Conservation (phyloP, 1,140 invertebrate species). For the Trypoxylus dichotomus region DNA sequence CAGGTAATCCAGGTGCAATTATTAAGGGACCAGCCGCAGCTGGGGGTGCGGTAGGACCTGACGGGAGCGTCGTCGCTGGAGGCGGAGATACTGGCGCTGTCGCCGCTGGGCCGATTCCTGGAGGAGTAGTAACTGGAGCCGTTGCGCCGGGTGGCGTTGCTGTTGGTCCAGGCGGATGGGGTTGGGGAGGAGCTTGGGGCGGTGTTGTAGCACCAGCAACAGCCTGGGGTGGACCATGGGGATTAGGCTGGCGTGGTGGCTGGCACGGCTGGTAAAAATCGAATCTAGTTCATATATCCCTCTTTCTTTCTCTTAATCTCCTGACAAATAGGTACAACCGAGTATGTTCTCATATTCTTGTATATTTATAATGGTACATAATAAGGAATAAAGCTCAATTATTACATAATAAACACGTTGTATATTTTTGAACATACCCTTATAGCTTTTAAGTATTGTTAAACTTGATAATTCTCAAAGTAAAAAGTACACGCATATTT, state of each 20-base stretch:
- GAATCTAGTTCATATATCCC: not conserved
- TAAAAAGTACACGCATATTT: too few relatives aligned
- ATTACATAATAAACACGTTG: not conserved
- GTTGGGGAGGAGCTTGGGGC: slow-evolving; percentile 28
- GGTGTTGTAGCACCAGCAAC: slow-evolving; percentile 8
- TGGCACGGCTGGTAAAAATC: slow-evolving; percentile 18
- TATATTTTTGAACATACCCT: not conserved
- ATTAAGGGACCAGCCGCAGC: slow-evolving; percentile 37
- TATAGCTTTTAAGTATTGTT: not conserved
- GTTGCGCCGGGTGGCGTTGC: slow-evolving; percentile 40
- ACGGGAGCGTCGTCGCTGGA: slow-evolving; percentile 37
- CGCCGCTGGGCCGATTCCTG: slow-evolving; percentile 35
- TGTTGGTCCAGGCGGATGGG: slow-evolving; percentile 15
- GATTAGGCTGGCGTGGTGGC: not conserved
- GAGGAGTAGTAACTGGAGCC: slow-evolving; percentile 44
- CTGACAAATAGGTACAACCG: not conserved
- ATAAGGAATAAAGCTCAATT: slow-evolving; percentile 24
- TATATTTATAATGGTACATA: slow-evolving; percentile 12
- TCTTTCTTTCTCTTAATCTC: not conserved
- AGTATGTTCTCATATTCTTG: not conserved
- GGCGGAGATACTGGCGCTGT: slow-evolving; percentile 38
- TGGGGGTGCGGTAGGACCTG: slow-evolving; percentile 35
- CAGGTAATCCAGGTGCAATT: slow-evolving; percentile 43
- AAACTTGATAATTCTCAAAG: too few relatives aligned
- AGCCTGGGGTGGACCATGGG: slow-evolving; percentile 24